A percentile compares a stretch with the other conserved stretches of the same genome.
Evolutionary conservation across 2,888 invertebrate genomes (phyloP).

Genomic region (Deroplatys truncata): DNA sequence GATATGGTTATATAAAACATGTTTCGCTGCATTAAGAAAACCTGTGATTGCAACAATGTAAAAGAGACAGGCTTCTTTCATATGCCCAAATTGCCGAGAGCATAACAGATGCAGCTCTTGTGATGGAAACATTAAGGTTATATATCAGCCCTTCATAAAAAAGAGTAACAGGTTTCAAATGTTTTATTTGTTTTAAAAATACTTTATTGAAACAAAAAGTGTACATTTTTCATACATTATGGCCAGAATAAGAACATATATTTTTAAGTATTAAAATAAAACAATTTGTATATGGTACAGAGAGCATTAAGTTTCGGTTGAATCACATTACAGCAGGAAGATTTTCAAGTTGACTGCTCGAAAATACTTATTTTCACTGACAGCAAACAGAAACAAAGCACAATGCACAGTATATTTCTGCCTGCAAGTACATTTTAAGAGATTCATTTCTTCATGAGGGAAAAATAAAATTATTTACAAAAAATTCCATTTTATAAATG

Average conservation of each 20-base stretch:
- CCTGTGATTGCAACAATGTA: too few relatives aligned
- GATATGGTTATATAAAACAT: too few relatives aligned
- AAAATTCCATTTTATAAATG: neutral
- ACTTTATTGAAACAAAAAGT: neutral
- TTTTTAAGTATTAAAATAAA: neutral
- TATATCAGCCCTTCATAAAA: too few relatives aligned
- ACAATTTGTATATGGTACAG: neutral
- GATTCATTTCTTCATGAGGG: neutral
- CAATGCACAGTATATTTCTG: neutral
- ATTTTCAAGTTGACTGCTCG: neutral
- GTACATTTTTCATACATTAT: neutral
- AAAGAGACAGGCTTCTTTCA: too few relatives aligned
- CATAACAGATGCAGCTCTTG: too few relatives aligned
- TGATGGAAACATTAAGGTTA: too few relatives aligned
- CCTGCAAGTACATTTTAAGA: neutral
- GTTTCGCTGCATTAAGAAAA: too few relatives aligned
- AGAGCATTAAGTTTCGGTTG: neutral
- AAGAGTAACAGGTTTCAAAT: too few relatives aligned
- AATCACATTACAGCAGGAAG: neutral
- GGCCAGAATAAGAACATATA: neutral
- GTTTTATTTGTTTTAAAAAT: neutral
- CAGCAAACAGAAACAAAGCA: neutral
- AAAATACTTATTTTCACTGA: neutral
- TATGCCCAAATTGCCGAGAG: too few relatives aligned
- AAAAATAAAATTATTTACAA: neutral